Evolutionary conservation across 2,113 vertebrate species (phyloP), one percentile per base, ranked within the genome.

Genomic region (Stercorarius parasiticus): DNA sequence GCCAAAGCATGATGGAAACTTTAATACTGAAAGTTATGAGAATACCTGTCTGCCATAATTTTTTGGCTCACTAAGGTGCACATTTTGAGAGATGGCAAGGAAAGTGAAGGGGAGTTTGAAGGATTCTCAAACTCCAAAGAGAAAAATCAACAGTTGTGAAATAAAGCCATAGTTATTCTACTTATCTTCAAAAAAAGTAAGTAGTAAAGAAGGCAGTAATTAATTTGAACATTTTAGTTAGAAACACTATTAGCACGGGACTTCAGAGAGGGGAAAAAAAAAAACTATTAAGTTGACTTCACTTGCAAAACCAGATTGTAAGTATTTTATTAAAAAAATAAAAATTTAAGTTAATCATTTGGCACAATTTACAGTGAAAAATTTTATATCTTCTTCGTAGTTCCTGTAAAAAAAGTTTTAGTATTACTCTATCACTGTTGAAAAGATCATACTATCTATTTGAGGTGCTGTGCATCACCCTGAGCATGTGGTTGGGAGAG

Each of bases 1-100:
- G 74, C 90, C 89, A 93, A 95, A 95, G 72, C 52, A 19, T 79
- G 86, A 86, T 88, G 94, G 96, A 97, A 97, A 95, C 30, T 94
- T 84, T 40, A 84, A 29, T 67, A 27, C 36, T 86, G 32, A 34
- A 80, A 72, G 84, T 80, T 88, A 95, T 30, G 45, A 84, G 59
- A 90, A 83, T 76, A 96, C 92, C 84, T 92, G 73, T 72, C 84
- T 94, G 87, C 67, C 72, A 88, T 59, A 34, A 80, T 58, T 77
- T 93, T 92, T 95, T 96, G 94, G 92, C 94, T 96, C 40, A 27
- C 71, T 67, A 61, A 78, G 53, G 36, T 78, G 26, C 19, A 88
- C 71, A 23, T 76, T 95, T 94, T 92, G 83, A 82, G 43, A 88
- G 47, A 91, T 30, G 69, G 67, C 61, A 89, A 91, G 45, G n/a